Base-by-base conservation (phyloP, 2,113 vertebrate genomes). In the Colius striatus region DNA sequence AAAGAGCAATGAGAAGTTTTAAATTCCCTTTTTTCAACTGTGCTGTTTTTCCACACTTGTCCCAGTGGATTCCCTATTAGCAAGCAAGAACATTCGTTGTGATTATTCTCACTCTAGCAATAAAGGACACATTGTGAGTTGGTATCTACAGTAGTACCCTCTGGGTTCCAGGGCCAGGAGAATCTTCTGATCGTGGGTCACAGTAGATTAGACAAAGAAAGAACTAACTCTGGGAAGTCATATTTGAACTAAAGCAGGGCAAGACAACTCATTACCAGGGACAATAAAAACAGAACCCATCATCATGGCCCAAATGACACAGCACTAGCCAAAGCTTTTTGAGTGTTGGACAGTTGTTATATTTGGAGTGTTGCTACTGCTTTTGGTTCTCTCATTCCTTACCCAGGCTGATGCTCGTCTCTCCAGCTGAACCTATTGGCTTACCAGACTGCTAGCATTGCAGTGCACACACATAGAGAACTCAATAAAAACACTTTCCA, bases 401-500 rank as follows among this genome's bases (percentile, higher is more conserved):
- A 77, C 91, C 90, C 95, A 93, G 91, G 47, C 29, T 77, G 91
- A 76, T 47, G 95, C 84, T 96, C 77, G 78, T 66, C 70, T 90
- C 81, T 90, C 51, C 70, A 85, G 87, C 75, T 74, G 83, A 93
- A 85, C 53, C 92, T 90, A 47, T 32, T 65, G 75, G 63, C 79
- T 90, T 76, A 68, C 66, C 92, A 73, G n/a, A 6, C 88, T 77
- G 86, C 87, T 68, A 85, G 81, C 95, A 80, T 71, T 68, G 34
- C 95, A 97, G 72, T 84, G 54, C 75, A 48, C 75, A 86, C 77
- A 38, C 82, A 80, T 15, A 9, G 9, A 94, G 80, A 94, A n/a
- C 85, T 92, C 90, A 38, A 78, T 91, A 83, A 95, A 95, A 84
- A 25, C 65, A 60, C 47, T 70, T 90, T 89, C 96, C 96, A 97